phyloP scores from a whole-genome alignment of 2,888 invertebrate genomes.

The Tenodera sinensis region DNA sequence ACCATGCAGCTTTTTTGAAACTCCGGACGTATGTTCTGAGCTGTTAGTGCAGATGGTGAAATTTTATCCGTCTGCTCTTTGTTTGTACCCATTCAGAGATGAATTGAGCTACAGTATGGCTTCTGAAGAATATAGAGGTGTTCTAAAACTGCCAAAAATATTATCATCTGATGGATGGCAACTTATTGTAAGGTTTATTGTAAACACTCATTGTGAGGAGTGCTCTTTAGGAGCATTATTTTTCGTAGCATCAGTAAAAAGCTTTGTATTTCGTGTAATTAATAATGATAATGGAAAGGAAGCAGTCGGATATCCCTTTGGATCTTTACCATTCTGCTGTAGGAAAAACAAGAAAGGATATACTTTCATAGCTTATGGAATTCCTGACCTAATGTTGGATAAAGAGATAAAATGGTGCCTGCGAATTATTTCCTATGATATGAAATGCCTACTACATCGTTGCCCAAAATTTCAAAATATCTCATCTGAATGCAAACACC shows the following conservation, averaged over 20 bases:
- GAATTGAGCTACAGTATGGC: background rate
- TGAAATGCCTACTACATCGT: background rate
- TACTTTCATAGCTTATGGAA: slow-evolving; percentile 38
- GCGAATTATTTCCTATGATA: slow-evolving; percentile 35
- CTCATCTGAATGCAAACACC: background rate
- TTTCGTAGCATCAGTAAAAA: slow-evolving; percentile 33
- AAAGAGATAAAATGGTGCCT: slow-evolving; percentile 37
- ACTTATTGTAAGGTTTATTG: background rate
- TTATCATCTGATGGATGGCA: background rate
- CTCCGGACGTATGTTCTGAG: background rate
- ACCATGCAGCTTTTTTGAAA: background rate
- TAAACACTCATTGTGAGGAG: background rate
- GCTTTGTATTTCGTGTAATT: slow-evolving; percentile 35
- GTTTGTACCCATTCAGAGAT: background rate
- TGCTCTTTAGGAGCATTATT: slow-evolving; percentile 29
- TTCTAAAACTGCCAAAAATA: background rate
- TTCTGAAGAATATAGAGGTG: background rate
- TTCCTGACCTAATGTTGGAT: slow-evolving; percentile 26
- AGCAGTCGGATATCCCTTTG: slow-evolving; percentile 22
- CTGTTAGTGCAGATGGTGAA: background rate
- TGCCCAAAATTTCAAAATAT: background rate
- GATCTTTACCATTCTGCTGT: slow-evolving; percentile 24
- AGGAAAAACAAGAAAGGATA: slow-evolving; percentile 34
- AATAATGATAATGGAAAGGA: slow-evolving; percentile 37
- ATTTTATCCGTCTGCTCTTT: background rate